Evolutionary conservation across 1,140 invertebrate genomes (phyloP).

Genomic region (Drosophila nigromelanica): DNA sequence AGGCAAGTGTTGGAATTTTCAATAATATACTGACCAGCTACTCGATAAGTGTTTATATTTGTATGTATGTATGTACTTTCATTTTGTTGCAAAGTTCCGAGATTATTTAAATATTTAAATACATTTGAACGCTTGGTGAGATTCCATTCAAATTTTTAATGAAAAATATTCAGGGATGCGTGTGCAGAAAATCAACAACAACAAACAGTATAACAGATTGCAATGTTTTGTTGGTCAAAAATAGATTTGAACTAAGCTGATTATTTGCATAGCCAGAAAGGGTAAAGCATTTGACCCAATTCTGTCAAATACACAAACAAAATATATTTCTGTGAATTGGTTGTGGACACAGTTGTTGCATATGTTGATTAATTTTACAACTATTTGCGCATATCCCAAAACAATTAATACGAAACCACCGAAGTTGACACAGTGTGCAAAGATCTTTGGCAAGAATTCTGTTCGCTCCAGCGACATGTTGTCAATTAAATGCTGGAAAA

Average conservation of each 20-base stretch:
- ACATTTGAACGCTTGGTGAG: constrained; percentile 59
- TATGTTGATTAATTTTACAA: constrained; percentile 52
- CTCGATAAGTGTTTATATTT: neutral
- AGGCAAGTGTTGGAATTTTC: constrained; percentile 1
- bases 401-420: constrained; percentile 36
- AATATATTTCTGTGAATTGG: constrained; percentile 28
- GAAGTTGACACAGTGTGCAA: constrained; percentile 5
- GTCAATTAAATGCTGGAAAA: constrained; percentile 71
- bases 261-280: constrained; percentile 53
- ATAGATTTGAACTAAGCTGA: constrained; percentile 67
- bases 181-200: constrained; percentile 33
- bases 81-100: constrained; percentile 3
- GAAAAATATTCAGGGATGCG: constrained; percentile 55
- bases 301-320: constrained; percentile 42
- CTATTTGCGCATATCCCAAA: constrained; percentile 27
- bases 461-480: constrained; percentile 38
- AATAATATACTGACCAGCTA: constrained; percentile 6
- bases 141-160: constrained; percentile 38
- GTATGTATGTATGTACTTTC: constrained; percentile 8
- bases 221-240: constrained; percentile 32
- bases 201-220: constrained; percentile 30
- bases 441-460: neutral
- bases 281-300: constrained; percentile 46
- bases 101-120: constrained; percentile 66
- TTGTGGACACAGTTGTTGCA: constrained; percentile 28